phyloP scores from a whole-genome alignment of 92 coral and sea anemone genomes.

The Micromussa lordhowensis region DNA sequence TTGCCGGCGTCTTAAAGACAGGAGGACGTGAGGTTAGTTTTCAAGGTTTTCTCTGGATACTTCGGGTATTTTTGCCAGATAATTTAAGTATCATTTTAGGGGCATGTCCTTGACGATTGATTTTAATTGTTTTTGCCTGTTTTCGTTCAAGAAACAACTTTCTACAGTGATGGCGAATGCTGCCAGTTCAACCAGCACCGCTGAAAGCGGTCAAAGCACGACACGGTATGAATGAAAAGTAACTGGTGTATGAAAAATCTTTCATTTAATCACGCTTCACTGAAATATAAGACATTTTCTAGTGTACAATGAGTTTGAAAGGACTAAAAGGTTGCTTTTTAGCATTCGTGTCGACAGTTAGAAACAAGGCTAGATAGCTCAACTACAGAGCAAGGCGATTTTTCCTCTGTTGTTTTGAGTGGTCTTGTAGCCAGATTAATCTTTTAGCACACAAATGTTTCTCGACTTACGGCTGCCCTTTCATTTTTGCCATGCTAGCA shows the following conservation, averaged over 20 bases:
- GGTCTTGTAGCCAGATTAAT: not conserved
- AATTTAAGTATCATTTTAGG: not conserved
- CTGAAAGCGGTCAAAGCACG: not conserved
- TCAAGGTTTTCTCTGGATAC: not conserved
- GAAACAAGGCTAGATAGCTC: not conserved
- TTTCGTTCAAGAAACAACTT: conserved; percentile 11
- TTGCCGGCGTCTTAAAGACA: not conserved
- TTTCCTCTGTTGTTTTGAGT: too few relatives aligned
- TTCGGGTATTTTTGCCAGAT: conserved; percentile 8
- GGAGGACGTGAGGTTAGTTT: conserved; percentile 21
- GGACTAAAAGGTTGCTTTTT: conserved; percentile 11
- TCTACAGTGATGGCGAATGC: not conserved
- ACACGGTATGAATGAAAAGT: conserved; percentile 14
- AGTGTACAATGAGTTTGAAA: conserved; percentile 17
- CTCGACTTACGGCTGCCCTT: conserved; percentile 10
- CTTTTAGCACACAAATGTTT: not conserved
- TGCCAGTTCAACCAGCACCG: not conserved
- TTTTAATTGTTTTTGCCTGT: not conserved
- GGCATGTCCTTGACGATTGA: not conserved
- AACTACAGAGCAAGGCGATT: not conserved
- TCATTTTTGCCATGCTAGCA: conserved; percentile 1
- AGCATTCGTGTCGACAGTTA: not conserved
- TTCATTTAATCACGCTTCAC: conserved; percentile 1
- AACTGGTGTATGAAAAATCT: not conserved
- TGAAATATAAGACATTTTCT: conserved; percentile 16